Percentiles rank a stretch among this genome's conserved stretches.
Conservation (phyloP, 2,113 vertebrate species). For the Cepphus grylle region DNA sequence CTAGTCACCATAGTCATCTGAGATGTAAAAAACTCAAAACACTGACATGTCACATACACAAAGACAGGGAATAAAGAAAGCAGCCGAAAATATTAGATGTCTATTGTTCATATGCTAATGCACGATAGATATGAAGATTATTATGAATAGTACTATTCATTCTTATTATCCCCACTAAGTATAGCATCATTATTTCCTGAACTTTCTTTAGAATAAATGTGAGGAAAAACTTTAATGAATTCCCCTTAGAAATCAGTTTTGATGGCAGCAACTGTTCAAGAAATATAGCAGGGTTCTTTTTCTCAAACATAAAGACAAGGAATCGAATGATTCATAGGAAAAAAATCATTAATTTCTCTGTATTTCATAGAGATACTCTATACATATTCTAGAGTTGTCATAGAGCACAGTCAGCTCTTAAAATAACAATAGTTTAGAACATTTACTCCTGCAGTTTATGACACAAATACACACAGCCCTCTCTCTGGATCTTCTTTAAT, state of each 20-base stretch:
- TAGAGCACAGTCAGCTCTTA: background rate
- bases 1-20: background rate
- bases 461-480: background rate
- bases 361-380: background rate
- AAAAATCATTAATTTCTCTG: background rate
- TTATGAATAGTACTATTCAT: slow-evolving; percentile 15
- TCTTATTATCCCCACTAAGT: background rate
- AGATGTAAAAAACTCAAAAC: background rate
- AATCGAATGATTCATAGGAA: background rate
- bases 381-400: background rate
- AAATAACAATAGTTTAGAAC: background rate
- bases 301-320: background rate
- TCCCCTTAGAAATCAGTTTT: background rate
- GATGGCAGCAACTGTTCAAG: background rate
- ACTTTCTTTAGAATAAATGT: slow-evolving; percentile 12
- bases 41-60: background rate
- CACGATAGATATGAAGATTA: background rate
- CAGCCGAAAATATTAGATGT: background rate
- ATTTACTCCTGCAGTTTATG: background rate
- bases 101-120: slow-evolving; percentile 23
- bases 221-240: background rate
- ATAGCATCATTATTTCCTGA: background rate
- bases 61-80: background rate
- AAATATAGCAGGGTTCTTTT: background rate
- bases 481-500: background rate